Evolutionary conservation across 2,797 vertebrate species (phyloP), one percentile per base, ranked within the genome.

Genomic region (Pogoniulus pusillus): DNA sequence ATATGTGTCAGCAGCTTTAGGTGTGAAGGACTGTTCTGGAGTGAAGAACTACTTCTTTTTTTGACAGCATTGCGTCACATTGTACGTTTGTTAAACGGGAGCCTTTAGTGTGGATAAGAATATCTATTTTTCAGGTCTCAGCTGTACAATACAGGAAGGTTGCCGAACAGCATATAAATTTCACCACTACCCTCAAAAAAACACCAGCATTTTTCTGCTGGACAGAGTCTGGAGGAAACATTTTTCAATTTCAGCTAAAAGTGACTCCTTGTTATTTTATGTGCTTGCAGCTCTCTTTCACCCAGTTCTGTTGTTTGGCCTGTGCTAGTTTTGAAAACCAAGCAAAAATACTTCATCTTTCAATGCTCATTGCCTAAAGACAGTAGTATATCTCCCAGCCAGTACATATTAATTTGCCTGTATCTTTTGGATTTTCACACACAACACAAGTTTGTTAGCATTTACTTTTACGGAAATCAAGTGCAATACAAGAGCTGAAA

Each of bases 301-400:
- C 41, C 11, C 0, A 1, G 22, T 39, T 85, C 91, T 43, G 27
- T 91, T 93, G 87, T 93, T 87, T 93, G 77, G 85, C 85, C 91
- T 68, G 80, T 65, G 63, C 87, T 75, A 53, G 51, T 82, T 90
- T 85, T 88, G 54, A 75, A 71, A 88, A 55, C 43, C 12, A 6
- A 18, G 53, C 77, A 89, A 34, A 89, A 92, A 80, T 92, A 94
- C 72, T 92, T 85, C 27, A 53, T 85, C 11, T 76, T 78, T 85
- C 34, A 15, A 3, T 22, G 72, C 12, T 80, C 47, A 5, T 30
- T 87, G 76, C 79, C 51, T 11, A 72, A 82, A 74, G 65, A 66
- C 39, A 37, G 20, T 45, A 53, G 30, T 43, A 1, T 9, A 41
- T 82, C 73, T 95, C 73, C 59, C 58, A 72, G 59, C 53, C 45